phyloP scores from a whole-genome alignment of 1,140 invertebrate species.

The Magallana angulata region DNA sequence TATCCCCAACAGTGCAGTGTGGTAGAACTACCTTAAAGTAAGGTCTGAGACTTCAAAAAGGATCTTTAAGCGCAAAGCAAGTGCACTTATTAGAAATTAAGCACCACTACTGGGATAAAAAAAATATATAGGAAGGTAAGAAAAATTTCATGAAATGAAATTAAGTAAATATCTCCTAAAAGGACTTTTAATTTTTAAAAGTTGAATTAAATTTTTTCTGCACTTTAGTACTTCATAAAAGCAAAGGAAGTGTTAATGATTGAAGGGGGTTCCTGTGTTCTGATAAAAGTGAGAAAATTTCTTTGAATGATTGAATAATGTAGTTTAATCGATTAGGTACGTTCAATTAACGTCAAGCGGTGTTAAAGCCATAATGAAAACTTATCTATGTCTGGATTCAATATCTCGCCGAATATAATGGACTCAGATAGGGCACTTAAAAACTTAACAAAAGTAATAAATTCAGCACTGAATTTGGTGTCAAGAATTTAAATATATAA shows the following conservation, averaged over 20 bases:
- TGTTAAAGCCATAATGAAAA: not conserved
- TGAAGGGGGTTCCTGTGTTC: not conserved
- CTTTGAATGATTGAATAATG: too few relatives aligned
- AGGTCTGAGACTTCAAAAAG: too few relatives aligned
- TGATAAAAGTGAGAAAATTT: too few relatives aligned
- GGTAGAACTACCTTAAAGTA: not conserved
- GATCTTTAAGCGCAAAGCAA: not conserved
- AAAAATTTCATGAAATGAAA: too few relatives aligned
- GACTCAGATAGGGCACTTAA: not conserved
- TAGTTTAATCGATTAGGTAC: not conserved
- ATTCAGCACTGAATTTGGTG: too few relatives aligned
- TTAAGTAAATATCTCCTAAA: too few relatives aligned
- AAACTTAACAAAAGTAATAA: too few relatives aligned
- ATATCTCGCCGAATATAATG: not conserved
- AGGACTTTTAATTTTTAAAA: too few relatives aligned
- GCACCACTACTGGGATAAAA: not conserved
- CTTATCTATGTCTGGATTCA: not conserved
- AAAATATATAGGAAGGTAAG: not conserved
- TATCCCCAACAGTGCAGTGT: not conserved
- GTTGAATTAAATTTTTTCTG: not conserved
- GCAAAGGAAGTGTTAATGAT: not conserved
- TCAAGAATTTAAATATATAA: too few relatives aligned
- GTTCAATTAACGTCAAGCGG: slow-evolving; percentile 1
- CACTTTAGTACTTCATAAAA: not conserved
- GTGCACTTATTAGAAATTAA: not conserved